phyloP scores from a whole-genome alignment of 2,113 vertebrate genomes.

The Phylloscopus whistleri region DNA sequence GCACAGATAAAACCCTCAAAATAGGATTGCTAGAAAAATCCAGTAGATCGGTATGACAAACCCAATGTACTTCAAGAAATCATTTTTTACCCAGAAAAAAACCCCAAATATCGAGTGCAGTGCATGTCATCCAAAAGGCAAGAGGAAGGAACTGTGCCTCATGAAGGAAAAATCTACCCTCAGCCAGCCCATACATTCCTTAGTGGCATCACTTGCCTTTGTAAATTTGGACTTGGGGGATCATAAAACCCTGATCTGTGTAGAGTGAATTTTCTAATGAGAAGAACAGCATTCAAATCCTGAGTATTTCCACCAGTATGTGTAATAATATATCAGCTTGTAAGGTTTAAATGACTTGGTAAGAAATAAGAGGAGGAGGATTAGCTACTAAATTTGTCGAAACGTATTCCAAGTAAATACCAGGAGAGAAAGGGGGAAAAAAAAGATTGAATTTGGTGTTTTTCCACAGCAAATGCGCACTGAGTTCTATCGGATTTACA shows the following conservation, averaged over 20 bases:
- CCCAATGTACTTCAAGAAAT: not conserved
- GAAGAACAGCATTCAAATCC: not conserved
- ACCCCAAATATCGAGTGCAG: not conserved
- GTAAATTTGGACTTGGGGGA: not conserved
- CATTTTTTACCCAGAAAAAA: not conserved
- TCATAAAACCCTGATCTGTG: not conserved
- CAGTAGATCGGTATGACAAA: not conserved
- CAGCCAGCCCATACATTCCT: not conserved
- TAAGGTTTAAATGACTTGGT: not conserved
- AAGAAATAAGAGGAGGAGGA: not conserved
- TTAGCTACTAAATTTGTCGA: not conserved
- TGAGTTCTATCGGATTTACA: not conserved
- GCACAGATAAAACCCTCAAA: not conserved
- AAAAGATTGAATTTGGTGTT: not conserved
- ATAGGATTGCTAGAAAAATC: not conserved
- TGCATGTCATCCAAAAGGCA: not conserved
- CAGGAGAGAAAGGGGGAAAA: accelerated
- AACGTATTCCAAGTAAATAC: not conserved
- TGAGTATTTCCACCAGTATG: not conserved
- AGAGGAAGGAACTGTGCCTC: not conserved
- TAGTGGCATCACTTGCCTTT: not conserved
- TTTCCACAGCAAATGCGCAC: not conserved
- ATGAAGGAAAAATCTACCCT: not conserved
- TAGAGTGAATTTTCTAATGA: not conserved
- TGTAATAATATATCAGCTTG: not conserved